Evolutionary conservation across 2,113 vertebrate species (phyloP), one percentile per base, ranked within the genome.

Genomic region (Gorsachius goisagi): DNA sequence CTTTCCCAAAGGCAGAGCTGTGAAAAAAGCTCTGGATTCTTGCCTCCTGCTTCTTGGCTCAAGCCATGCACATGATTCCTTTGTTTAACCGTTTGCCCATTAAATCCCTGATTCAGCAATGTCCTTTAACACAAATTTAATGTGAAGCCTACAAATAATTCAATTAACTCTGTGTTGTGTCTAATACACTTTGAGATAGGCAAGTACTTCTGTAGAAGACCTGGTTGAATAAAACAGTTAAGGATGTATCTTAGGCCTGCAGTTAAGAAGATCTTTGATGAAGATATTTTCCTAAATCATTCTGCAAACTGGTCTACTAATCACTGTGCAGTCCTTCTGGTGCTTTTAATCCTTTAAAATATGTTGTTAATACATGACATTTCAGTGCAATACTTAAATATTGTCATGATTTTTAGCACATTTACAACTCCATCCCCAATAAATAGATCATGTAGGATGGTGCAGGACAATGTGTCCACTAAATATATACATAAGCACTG

Each of bases 81-180:
- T 95, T 94, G 80, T 95, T 96, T 92, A 94, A 95, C 76, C 90
- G 64, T 93, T 94, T 95, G 66, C 74, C 41, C 18, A 79, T 64
- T 93, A 92, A 92, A 87, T 41, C 77, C 66, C 86, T 92, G 84
- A 95, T 73, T 97, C 96, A 97, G 95, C 89, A 93, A 89, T 79
- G 69, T 93, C 60, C 77, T 89, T 89, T 76, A 76, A 21, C 58
- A 89, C 28, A 82, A 82, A 78, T 84, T 53, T 95, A 95, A 89
- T 84, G 60, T 74, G 56, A 94, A 90, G 64, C 15, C 24, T 79
- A 85, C 58, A 79, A 87, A 96, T 89, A 90, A 78, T 90, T 82
- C 35, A 84, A 66, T 94, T 92, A 93, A 90, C 60, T 64, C 64
- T 87, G 24, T 55, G 28, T 86, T 86, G 45, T 3, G 6, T 47